Percentiles rank a stretch among this genome's conserved stretches.
Conservation (phyloP, 1,140 invertebrate genomes). For the Frieseomelitta varia region DNA sequence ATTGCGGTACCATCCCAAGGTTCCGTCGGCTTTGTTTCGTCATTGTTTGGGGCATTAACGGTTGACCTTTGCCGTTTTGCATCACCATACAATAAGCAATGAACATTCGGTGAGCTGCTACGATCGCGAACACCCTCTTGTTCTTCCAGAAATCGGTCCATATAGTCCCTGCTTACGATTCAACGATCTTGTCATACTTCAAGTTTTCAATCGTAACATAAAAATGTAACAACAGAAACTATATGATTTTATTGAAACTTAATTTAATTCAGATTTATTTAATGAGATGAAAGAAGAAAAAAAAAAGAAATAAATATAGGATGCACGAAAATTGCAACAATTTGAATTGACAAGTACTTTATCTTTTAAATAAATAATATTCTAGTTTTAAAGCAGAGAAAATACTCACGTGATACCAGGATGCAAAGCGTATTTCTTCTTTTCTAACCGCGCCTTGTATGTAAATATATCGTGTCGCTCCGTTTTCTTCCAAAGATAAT, state of each 20-base stretch:
- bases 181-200: constrained; percentile 66
- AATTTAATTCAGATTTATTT: background rate
- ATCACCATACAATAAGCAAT: constrained; percentile 86
- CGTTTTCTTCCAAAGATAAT: constrained; percentile 99
- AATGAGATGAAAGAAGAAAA: background rate
- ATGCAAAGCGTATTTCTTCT: constrained; percentile 90
- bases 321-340: too few relatives aligned
- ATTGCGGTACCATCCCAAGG: constrained; percentile 70
- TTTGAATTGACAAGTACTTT: background rate
- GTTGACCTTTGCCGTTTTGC: constrained; percentile 83
- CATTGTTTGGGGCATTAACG: constrained; percentile 71
- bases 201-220: constrained; percentile 47
- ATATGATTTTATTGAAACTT: background rate
- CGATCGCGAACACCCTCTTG: constrained; percentile 84
- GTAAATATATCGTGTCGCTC: constrained; percentile 96
- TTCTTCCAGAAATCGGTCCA: constrained; percentile 90
- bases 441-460: constrained; percentile 88
- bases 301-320: background rate
- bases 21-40: constrained; percentile 74
- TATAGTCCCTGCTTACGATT: constrained; percentile 85
- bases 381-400: constrained; percentile 70
- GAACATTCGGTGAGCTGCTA: constrained; percentile 84
- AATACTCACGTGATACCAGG: constrained; percentile 86
- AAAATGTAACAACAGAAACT: constrained; percentile 13
- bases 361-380: background rate